Conservation (phyloP, 2,888 invertebrate species). For the Apamea anceps region DNA sequence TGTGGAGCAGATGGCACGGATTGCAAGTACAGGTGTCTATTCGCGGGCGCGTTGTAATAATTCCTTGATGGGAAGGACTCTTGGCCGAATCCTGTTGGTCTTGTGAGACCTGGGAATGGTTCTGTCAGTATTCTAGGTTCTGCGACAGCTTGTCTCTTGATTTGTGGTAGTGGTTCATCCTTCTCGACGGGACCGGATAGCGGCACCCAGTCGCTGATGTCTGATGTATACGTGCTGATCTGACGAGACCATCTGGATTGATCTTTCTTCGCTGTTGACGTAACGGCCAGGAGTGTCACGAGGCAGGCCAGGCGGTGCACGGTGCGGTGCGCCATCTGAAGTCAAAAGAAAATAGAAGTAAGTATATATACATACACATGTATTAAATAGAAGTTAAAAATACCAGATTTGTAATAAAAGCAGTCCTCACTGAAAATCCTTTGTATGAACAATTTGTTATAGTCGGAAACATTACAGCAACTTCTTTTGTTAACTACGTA, state of each 20-base stretch:
- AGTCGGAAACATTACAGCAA: neutral
- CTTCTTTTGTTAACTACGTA: neutral
- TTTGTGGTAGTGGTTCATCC: constrained; percentile 72
- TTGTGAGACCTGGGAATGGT: constrained; percentile 80
- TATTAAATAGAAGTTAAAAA: too few relatives aligned
- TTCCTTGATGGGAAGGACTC: constrained; percentile 81
- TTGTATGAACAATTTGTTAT: neutral
- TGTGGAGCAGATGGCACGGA: constrained; percentile 86
- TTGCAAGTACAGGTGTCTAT: constrained; percentile 84
- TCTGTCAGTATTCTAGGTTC: constrained; percentile 87
- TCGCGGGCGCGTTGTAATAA: constrained; percentile 79
- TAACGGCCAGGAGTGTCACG: constrained; percentile 74
- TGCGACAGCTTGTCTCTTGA: constrained; percentile 85
- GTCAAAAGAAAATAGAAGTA: constrained; percentile 56
- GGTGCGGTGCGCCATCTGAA: constrained; percentile 84
- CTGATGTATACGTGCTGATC: constrained; percentile 86
- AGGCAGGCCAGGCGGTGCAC: constrained; percentile 77
- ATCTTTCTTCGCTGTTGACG: constrained; percentile 74
- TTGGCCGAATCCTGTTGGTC: constrained; percentile 78
- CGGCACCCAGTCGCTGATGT: constrained; percentile 87
- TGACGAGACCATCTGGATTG: constrained; percentile 88
- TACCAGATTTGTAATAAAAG: neutral
- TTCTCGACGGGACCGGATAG: constrained; percentile 80
- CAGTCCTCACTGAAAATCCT: neutral
- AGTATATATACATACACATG: neutral